A percentile compares a stretch with the other conserved stretches of the same genome.
Conservation (phyloP, 2,113 vertebrate species). For the Dolichotis patagonum region DNA sequence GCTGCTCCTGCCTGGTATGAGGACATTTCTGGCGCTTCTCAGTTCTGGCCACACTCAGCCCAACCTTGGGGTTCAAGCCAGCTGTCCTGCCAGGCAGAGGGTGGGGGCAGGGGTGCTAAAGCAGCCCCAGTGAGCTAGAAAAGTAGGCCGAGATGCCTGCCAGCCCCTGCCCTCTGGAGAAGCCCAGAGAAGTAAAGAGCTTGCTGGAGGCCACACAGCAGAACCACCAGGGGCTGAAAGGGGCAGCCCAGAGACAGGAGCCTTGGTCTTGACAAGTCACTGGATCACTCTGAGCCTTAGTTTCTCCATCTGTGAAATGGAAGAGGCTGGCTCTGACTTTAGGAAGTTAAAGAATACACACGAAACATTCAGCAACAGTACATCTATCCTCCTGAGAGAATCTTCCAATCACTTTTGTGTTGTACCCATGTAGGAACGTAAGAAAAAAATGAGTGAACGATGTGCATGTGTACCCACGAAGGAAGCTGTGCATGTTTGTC, state of each 20-base stretch:
- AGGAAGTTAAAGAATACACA: neutral
- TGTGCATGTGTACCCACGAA: too few species aligned
- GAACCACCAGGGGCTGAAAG: neutral
- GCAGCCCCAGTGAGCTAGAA: neutral
- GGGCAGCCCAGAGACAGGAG: neutral
- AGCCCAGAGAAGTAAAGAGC: neutral
- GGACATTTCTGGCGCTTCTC: constrained; percentile 66
- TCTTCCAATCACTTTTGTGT: neutral
- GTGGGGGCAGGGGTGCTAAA: neutral
- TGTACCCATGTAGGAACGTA: neutral
- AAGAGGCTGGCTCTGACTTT: neutral
- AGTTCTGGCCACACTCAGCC: constrained; percentile 27
- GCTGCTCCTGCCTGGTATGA: constrained; percentile 37
- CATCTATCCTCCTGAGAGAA: neutral
- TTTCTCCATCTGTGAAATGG: constrained; percentile 3
- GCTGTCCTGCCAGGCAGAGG: neutral
- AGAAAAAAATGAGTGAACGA: neutral
- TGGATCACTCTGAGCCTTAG: neutral
- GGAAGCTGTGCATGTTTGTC: neutral
- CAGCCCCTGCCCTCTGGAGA: neutral
- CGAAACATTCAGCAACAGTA: neutral
- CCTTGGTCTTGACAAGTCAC: neutral
- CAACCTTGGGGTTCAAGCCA: neutral
- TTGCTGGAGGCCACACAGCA: neutral
- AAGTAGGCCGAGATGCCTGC: neutral